Evolutionary conservation across 2,113 vertebrate genomes (phyloP).

Genomic region (Glaucidium brasilianum): DNA sequence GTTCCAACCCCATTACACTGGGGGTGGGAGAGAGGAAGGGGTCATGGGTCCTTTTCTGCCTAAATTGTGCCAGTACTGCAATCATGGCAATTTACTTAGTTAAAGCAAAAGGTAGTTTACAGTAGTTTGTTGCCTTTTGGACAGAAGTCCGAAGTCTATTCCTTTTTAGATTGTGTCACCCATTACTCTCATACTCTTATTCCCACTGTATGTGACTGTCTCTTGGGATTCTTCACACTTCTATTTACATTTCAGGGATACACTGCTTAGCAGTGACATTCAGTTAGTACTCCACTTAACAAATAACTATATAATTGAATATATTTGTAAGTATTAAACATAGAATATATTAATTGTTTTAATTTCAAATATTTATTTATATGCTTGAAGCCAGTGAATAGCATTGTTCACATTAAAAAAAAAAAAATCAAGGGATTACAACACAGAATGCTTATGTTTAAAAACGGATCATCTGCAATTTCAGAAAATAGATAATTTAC

Average conservation of each 20-base stretch:
- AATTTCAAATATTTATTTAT: not conserved
- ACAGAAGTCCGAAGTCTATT: not conserved
- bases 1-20: not conserved
- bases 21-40: not conserved
- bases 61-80: not conserved
- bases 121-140: not conserved
- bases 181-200: not conserved
- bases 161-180: not conserved
- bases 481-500: constrained; percentile 33
- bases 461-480: not conserved
- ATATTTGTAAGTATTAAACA: constrained; percentile 16
- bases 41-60: not conserved
- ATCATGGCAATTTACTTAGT: not conserved
- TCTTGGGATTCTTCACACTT: not conserved
- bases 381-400: not conserved
- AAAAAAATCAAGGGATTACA: constrained; percentile 16
- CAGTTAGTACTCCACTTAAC: constrained; percentile 29
- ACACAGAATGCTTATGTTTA: not conserved
- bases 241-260: constrained; percentile 26
- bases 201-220: not conserved
- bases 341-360: not conserved
- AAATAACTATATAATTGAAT: constrained; percentile 40
- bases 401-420: not conserved
- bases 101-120: not conserved
- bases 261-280: not conserved